phyloP scores from a whole-genome alignment of 2,888 invertebrate species.

The Monoplex corrugatus region DNA sequence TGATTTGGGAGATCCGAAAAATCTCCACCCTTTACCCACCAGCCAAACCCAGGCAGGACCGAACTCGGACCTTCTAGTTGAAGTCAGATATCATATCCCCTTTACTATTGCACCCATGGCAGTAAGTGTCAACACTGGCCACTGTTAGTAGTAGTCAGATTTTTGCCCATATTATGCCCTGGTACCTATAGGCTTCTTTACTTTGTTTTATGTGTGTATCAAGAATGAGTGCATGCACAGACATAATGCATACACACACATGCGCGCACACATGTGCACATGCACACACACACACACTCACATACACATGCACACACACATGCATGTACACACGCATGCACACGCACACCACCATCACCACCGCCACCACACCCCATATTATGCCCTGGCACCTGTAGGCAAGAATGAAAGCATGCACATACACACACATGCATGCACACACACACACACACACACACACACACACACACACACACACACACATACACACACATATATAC shows the following conservation, averaged over 20 bases:
- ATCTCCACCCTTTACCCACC: too few relatives aligned
- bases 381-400: neutral
- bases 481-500: neutral
- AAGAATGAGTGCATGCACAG: too few relatives aligned
- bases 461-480: slow-evolving; percentile 1
- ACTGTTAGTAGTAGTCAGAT: too few relatives aligned
- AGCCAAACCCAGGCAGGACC: too few relatives aligned
- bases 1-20: too few relatives aligned
- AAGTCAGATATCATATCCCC: too few relatives aligned
- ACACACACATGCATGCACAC: neutral
- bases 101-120: too few relatives aligned
- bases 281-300: slow-evolving; percentile 8
- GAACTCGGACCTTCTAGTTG: too few relatives aligned
- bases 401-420: neutral
- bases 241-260: neutral
- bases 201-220: too few relatives aligned
- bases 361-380: neutral
- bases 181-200: too few relatives aligned
- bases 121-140: too few relatives aligned
- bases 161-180: too few relatives aligned
- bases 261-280: neutral
- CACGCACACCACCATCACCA: neutral
- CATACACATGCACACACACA: slow-evolving; percentile 25
- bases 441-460: slow-evolving; percentile 1
- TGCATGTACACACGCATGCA: neutral